Base-by-base conservation (phyloP, 2,113 vertebrate genomes). In the Phyllopteryx taeniolatus region DNA sequence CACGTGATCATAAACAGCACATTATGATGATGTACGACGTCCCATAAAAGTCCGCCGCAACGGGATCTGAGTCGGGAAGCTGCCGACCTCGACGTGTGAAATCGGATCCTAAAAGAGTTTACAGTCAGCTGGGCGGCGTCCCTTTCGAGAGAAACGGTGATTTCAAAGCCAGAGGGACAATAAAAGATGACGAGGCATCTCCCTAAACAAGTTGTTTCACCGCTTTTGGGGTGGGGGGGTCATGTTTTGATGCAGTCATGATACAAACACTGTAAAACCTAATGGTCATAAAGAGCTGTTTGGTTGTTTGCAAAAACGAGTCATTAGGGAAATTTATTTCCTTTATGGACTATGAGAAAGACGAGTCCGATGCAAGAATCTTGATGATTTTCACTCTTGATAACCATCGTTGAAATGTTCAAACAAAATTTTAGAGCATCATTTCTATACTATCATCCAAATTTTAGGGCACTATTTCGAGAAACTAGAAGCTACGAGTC, bases 21-120 rank as follows among this genome's bases (percentile, higher is more conserved):
- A 84, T 85, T 81, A 80, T 62, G 69, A 77, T 90, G 87, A 88
- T 84, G 80, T 77, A 89, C 49, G 71, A 79, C 68, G 31, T 66
- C 84, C 67, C 66, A 72, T 83, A 88, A 85, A 89, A 73, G 78
- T 43, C 70, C 67, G 68, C 72, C 2, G 6, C 79, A 77, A 85
- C 83, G 79, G 76, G 81, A 83, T 82, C 80, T 67, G n/a, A 43
- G 71, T 71, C 49, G 6, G 15, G 76, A 81, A 72, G 85, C 68
- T 70, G 66, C 61, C 33, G 61, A 74, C 83, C 76, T 80, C 84
- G 71, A 85, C 83, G 79, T 68, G 62, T 62, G 46, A 79, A 78
- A 82, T 85, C 82, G 47, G 85, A 83, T 82, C 22, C 59, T 81
- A 77, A 87, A 84, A 71, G 56, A 47, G 68, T 89, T 88, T 88